Conservation (phyloP, 2,797 vertebrate species). For the Peromyscus nudipes region DNA sequence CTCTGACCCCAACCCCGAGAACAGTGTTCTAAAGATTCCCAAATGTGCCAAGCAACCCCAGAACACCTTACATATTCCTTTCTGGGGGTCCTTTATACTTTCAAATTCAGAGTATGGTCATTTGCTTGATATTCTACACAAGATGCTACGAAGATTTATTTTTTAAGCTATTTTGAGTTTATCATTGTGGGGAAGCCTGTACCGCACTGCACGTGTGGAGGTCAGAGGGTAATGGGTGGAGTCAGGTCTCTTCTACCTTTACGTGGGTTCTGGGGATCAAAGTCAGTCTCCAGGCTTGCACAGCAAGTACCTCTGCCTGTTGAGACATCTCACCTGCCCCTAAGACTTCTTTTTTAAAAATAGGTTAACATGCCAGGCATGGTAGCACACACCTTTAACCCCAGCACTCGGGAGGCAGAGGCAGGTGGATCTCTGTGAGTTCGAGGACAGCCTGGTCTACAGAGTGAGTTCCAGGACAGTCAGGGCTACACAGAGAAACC, state of each 20-base stretch:
- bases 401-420: not conserved
- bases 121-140: conserved; percentile 24
- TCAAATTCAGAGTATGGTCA: not conserved
- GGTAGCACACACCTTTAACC: not conserved
- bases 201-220: not conserved
- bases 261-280: not conserved
- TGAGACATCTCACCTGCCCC: not conserved
- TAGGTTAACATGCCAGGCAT: not conserved
- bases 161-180: not conserved
- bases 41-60: not conserved
- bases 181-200: not conserved
- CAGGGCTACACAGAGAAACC: not conserved
- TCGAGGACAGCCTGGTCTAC: not conserved
- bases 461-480: not conserved
- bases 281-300: not conserved
- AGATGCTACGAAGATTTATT: not conserved
- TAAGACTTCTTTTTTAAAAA: not conserved
- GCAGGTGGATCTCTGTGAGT: not conserved
- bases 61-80: not conserved
- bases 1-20: not conserved
- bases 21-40: not conserved
- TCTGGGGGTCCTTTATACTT: not conserved
- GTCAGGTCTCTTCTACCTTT: not conserved
- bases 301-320: not conserved
- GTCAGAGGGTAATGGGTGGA: not conserved